Percentiles rank a stretch among this genome's conserved stretches.
Evolutionary conservation across 2,797 vertebrate species (phyloP).

Genomic region (Potorous gilbertii): DNA sequence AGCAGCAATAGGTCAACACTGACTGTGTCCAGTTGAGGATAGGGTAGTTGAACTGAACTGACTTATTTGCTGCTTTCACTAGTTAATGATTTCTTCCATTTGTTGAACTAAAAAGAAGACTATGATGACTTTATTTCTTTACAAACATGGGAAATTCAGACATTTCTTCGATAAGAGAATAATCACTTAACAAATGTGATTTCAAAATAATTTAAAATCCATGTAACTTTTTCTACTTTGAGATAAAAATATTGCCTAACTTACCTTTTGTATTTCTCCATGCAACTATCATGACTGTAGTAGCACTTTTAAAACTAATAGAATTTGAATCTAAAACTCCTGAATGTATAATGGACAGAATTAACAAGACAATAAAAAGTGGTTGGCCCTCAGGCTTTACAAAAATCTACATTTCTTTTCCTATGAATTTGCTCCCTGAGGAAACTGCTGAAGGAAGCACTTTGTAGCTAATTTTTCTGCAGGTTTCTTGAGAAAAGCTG

Average conservation of each 20-base stretch:
- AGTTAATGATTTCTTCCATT: neutral
- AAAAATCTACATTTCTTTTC: slow-evolving; percentile 19
- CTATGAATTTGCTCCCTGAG: slow-evolving; percentile 31
- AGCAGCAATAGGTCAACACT: neutral
- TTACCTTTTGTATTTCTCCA: slow-evolving; percentile 58
- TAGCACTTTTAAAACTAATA: slow-evolving; percentile 46
- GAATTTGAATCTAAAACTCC: slow-evolving; percentile 44
- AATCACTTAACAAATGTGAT: slow-evolving; percentile 51
- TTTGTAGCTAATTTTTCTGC: neutral
- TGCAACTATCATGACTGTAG: slow-evolving; percentile 30
- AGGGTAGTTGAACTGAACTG: neutral
- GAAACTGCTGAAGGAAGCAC: slow-evolving; percentile 40
- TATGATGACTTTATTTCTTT: slow-evolving; percentile 33
- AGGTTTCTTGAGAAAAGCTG: slow-evolving; percentile 1
- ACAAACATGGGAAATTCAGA: slow-evolving; percentile 56
- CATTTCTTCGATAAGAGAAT: slow-evolving; percentile 55
- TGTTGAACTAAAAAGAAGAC: slow-evolving; percentile 42
- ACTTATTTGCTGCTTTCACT: slow-evolving; percentile 38
- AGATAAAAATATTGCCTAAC: neutral
- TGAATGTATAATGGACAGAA: slow-evolving; percentile 43
- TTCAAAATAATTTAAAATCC: slow-evolving; percentile 54
- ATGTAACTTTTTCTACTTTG: slow-evolving; percentile 32
- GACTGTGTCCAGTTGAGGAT: neutral
- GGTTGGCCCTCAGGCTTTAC: slow-evolving; percentile 38
- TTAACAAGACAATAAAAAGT: slow-evolving; percentile 64